phyloP scores from a whole-genome alignment of 2,113 vertebrate species.

The Gila orcuttii region DNA sequence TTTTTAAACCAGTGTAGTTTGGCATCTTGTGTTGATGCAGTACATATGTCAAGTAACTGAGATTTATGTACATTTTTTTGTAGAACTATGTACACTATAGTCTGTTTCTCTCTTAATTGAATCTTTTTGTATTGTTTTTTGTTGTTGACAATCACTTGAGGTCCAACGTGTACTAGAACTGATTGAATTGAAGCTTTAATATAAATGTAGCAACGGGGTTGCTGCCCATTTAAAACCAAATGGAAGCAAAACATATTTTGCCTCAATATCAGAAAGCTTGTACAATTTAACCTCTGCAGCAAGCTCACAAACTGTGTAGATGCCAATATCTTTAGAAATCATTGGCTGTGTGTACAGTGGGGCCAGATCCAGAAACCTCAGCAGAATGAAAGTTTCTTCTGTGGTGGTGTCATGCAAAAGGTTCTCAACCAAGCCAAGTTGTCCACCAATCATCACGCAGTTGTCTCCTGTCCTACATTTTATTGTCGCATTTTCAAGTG shows the following conservation, averaged over 20 bases:
- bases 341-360: constrained; percentile 7
- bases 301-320: neutral
- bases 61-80: neutral
- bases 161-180: neutral
- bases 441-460: constrained; percentile 1
- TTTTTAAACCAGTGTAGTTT: neutral
- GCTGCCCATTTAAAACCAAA: neutral
- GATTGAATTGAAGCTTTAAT: neutral
- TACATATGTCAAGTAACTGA: neutral
- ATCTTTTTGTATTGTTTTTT: neutral
- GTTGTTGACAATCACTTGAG: neutral
- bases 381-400: constrained; percentile 3
- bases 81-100: neutral
- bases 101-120: neutral
- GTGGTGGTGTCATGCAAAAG: neutral
- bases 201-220: neutral
- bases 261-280: constrained; percentile 1
- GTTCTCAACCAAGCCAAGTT: constrained; percentile 24
- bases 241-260: constrained; percentile 15
- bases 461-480: neutral
- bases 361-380: neutral
- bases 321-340: neutral
- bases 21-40: neutral
- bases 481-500: neutral
- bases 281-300: neutral